These are phyloP conservation scores for Neria commutata DNA, from an alignment of 2,888 invertebrate species.

Conservation along the genomic window DNA sequence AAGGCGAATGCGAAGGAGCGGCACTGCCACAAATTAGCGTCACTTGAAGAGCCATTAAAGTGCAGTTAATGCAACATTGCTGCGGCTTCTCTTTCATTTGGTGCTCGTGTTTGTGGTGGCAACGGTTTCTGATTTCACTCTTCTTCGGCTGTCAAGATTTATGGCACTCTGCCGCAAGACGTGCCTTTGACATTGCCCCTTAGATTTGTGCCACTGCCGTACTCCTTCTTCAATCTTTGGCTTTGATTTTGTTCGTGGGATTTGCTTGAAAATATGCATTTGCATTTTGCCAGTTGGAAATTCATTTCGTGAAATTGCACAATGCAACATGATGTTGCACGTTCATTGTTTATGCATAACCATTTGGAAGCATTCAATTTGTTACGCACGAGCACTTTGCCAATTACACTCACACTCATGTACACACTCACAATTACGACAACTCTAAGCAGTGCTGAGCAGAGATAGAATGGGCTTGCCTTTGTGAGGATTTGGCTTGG, in stretches of 20 bases:
- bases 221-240: too few relatives aligned
- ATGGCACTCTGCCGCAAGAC: background rate
- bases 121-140: too few relatives aligned
- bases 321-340: constrained; percentile 17
- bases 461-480: background rate
- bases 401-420: constrained; percentile 1
- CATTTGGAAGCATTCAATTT: constrained; percentile 30
- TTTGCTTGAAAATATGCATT: too few relatives aligned
- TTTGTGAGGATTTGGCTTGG: background rate
- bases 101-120: too few relatives aligned
- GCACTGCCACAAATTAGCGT: constrained; percentile 1
- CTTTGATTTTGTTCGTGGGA: too few relatives aligned
- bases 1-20: background rate
- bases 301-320: constrained; percentile 16
- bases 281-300: background rate
- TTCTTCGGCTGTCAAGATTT: too few relatives aligned
- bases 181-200: too few relatives aligned
- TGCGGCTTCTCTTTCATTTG: too few relatives aligned
- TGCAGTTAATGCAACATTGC: too few relatives aligned
- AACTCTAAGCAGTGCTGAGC: background rate
- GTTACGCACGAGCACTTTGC: constrained; percentile 35
- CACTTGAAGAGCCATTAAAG: background rate
- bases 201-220: too few relatives aligned
- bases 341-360: background rate
- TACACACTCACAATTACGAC: background rate